Base-by-base conservation (phyloP, 2,113 vertebrate species). In the Trogon surrucura region DNA sequence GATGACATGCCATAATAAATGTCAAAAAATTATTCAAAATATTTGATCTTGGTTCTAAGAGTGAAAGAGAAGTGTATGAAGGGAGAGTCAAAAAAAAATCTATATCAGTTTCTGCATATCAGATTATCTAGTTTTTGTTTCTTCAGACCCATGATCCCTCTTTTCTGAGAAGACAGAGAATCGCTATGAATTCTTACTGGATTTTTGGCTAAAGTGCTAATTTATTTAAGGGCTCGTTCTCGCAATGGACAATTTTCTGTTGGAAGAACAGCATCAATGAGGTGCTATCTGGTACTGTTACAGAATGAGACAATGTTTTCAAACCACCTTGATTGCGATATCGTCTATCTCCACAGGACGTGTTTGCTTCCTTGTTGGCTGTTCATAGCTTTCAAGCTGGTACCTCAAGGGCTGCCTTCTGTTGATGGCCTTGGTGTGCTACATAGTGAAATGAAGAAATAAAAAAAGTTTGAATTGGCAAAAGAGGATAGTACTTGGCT, bases 341-440 rank as follows among this genome's bases (percentile, higher is more conserved):
- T 99, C 99, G 80, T 99, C 99, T 0, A 98, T 98, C 95, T 99
- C 99, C 8, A 96, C 51, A 3, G 99, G 98, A 67, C 98, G 98
- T 44, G 98, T 96, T 34, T 97, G 98, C 15, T 98, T 98, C 85
- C 98, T 97, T 44, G 97, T 91, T 14, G 99, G 97, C 89, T 99
- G 99, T 69, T 99, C 99, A 6, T 98, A 99, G 97, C 97, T 98
- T 94, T 99, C 99, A 95, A 99, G 98, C 93, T 99, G 99, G 95
- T 98, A 99, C 79, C 99, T 98, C 58, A 99, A 95, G 9, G 99
- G 99, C 95, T 99, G 98, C 93, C 99, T 99, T 98, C 99, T 98
- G 98, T 99, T 99, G 96, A 99, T 98, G 67, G 99, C 98, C 97
- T 99, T 99, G 11, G 99, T 98, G 98, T 99, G 97, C 86, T 97